phyloP scores from a whole-genome alignment of 1,140 invertebrate species.

The Orius insidiosus region DNA sequence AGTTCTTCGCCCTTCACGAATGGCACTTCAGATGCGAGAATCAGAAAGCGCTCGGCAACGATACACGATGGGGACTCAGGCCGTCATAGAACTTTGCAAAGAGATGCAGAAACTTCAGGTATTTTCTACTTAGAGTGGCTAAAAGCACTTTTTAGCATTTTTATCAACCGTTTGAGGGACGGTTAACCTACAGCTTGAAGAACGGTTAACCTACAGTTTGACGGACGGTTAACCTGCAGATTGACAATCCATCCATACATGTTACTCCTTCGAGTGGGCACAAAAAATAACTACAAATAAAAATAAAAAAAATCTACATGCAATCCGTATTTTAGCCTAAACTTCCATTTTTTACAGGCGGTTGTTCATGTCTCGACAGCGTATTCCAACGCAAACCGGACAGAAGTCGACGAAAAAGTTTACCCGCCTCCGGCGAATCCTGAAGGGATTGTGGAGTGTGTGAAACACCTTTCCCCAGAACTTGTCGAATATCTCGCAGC shows the following conservation, averaged over 20 bases:
- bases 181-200: no score
- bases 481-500: conserved; percentile 35
- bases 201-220: no score
- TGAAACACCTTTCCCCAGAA: conserved; percentile 37
- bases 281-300: not conserved
- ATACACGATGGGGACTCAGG: conserved; percentile 24
- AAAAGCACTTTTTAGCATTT: no score
- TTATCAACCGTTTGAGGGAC: no score
- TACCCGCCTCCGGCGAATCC: conserved; percentile 50
- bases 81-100: conserved; percentile 25
- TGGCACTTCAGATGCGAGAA: conserved; percentile 71
- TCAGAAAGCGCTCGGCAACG: conserved; percentile 44
- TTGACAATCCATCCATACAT: not conserved
- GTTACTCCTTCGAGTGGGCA: not conserved
- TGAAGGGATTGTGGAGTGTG: conserved; percentile 37
- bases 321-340: not conserved
- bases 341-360: conserved; percentile 32
- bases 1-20: conserved; percentile 74
- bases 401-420: conserved; percentile 48
- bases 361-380: conserved; percentile 76
- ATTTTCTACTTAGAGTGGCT: no score
- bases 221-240: no score
- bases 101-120: conserved; percentile 29
- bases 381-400: conserved; percentile 63
- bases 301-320: not conserved